Base-by-base conservation (phyloP, 2,888 invertebrate genomes). In the Cataglyphis rosenhaueri region DNA sequence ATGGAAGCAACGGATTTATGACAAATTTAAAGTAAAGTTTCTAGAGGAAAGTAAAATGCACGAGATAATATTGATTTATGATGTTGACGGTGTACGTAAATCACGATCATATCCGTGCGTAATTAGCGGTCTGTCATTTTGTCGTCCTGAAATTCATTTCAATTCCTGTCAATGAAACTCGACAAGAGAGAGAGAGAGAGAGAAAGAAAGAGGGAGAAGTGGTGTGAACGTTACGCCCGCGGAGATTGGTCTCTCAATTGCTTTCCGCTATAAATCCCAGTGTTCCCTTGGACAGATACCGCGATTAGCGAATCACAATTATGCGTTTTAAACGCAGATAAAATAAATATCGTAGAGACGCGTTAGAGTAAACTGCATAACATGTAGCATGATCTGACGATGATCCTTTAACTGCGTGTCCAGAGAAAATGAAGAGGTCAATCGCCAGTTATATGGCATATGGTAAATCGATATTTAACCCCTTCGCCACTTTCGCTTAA, bases 401-500 rank as follows among this genome's bases (percentile, higher is more conserved):
- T n/a, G 66, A 35, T 75, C 57, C 41, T 32, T 35, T 41, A 41
- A 15, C 32, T 15, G 57, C 41, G 15, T 8, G 15, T 21, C 41
- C 8, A 9, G 38, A 38, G 18, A 52, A 25, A 35, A 64, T 15
- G 18, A 21, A 66, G 8, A 25, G 71, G 44, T 78, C 71, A 35
- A 44, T 21, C 57, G 32, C 41, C 10, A 41, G 15, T 38, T 68
- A n/a, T 41, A 44, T 4, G 29, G 66, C 55, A 41, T 2, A 78
- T 70, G 18, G 68, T 41, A 78, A 52, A 71, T 71, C 70, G 57
- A 78, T 70, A 57, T 57, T 70, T 78, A 57, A 78, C 57, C 71
- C 78, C 57, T 41, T 55, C 71, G 78, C 21, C 41, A 78, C 78
- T 70, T 78, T 78, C 78, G 70, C 78, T 55, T 29, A 41, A 78